Conservation (phyloP, 2,888 invertebrate genomes). For the Cabera pusaria region DNA sequence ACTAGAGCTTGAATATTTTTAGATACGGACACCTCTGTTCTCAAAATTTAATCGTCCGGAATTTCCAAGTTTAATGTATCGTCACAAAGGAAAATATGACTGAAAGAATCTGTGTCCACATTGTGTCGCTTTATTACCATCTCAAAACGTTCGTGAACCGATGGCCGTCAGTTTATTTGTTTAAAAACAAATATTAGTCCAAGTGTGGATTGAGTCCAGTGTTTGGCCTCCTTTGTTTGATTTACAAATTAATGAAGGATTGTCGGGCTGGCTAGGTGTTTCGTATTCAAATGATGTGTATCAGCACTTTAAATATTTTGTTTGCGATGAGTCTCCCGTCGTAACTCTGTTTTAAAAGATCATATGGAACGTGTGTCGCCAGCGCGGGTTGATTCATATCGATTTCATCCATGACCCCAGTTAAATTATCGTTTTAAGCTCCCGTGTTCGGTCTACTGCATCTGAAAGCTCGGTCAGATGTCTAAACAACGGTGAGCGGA, state of each 20-base stretch:
- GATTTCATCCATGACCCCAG: slow-evolving; percentile 51
- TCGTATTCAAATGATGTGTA: slow-evolving; percentile 51
- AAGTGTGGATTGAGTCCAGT: slow-evolving; percentile 76
- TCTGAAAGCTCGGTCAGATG: slow-evolving; percentile 66
- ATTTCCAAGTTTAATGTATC: slow-evolving; percentile 44
- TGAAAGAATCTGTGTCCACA: slow-evolving; percentile 63
- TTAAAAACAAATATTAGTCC: slow-evolving; percentile 78
- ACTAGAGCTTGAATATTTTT: slow-evolving; percentile 54
- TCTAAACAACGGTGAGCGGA: slow-evolving; percentile 50
- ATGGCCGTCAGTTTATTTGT: slow-evolving; percentile 75
- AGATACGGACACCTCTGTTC: slow-evolving; percentile 23
- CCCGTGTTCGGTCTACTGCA: slow-evolving; percentile 63
- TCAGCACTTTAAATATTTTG: slow-evolving; percentile 44
- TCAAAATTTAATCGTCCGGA: slow-evolving; percentile 27
- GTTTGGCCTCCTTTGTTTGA: slow-evolving; percentile 65
- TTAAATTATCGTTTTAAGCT: slow-evolving; percentile 75
- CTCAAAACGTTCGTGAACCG: slow-evolving; percentile 66
- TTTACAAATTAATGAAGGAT: slow-evolving; percentile 76
- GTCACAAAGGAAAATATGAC: slow-evolving; percentile 44
- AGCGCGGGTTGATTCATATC: slow-evolving; percentile 49
- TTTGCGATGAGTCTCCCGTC: slow-evolving; percentile 20
- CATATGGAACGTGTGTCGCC: slow-evolving; percentile 20
- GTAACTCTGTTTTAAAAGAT: slow-evolving; percentile 11
- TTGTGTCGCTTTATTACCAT: slow-evolving; percentile 70
- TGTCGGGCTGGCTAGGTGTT: slow-evolving; percentile 57